Base-by-base conservation (phyloP, 2,888 invertebrate species). In the Drosophila anomalipes region DNA sequence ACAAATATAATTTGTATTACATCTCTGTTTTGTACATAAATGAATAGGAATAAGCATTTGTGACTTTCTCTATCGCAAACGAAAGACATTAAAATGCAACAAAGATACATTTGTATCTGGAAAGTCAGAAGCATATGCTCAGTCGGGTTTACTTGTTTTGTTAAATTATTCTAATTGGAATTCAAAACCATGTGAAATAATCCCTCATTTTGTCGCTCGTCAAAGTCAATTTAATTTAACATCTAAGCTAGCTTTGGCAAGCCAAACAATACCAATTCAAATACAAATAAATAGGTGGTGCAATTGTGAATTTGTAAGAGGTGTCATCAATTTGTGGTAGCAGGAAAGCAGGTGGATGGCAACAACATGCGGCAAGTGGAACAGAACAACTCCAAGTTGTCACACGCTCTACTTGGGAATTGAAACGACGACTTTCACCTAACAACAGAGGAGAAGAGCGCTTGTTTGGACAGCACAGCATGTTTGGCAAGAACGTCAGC, bases 401-500 rank as follows among this genome's bases (percentile, higher is more conserved):
- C 41, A 30, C 58, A 58, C 41, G 58, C 35, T 52, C 30, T 22
- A 30, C 52, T 53, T 53, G 14, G 12, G 56, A 41, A 41, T 16
- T 47, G 16, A 44, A 33, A 47, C 16, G 47, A 44, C 41, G 58
- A 44, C 60, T 58, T 49, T n/a, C 26, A 57, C 39, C 37, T 5
- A 28, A 28, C 22, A 28, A 26, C 1, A 12, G n/a, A 28, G 37
- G 19, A 28, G 37, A 1, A 14, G 26, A 3, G 26, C 10, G 41
- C 30, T 12, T 26, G 14, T 39, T 49, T 37, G 47, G 19, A 37
- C 62, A 63, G 68, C 62, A 68, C 35, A 26, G 26, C 22, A 47
- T 64, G 56, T 64, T 56, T 28, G 30, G 30, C 22, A 12, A 51
- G 33, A 51, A 51, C 32, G 41, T 52, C 60, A 52, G 62, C 41